Percentiles rank a stretch among this genome's conserved stretches.
Conservation (phyloP, 1,140 invertebrate genomes). For the Hypothenemus hampei region DNA sequence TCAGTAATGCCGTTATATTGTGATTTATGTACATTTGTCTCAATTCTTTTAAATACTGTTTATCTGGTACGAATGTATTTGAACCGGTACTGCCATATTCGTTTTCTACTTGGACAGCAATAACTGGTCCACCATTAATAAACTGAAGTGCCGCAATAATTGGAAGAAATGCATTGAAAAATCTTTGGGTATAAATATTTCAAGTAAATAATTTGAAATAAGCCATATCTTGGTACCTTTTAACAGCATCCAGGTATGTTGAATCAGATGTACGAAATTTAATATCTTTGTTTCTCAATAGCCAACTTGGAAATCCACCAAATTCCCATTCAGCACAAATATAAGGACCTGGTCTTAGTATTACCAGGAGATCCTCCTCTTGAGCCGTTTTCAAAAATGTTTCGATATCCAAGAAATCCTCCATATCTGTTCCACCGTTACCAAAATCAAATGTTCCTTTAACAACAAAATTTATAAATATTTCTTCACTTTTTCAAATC, state of each 20-base stretch:
- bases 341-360: constrained; percentile 87
- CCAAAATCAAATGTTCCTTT: constrained; percentile 61
- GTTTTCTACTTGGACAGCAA: constrained; percentile 54
- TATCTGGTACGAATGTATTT: constrained; percentile 40
- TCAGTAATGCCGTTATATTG: constrained; percentile 48
- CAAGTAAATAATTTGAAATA: too few relatives aligned
- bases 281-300: constrained; percentile 35
- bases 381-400: constrained; percentile 73
- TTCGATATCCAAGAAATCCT: constrained; percentile 49
- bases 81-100: constrained; percentile 49
- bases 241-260: constrained; percentile 48
- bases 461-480: constrained; percentile 56
- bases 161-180: constrained; percentile 49
- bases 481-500: not conserved
- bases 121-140: constrained; percentile 54
- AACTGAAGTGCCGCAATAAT: constrained; percentile 50
- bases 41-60: constrained; percentile 47
- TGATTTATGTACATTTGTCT: constrained; percentile 40
- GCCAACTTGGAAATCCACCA: constrained; percentile 41
- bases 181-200: constrained; percentile 47
- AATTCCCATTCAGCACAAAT: constrained; percentile 82
- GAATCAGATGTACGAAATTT: constrained; percentile 49
- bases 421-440: constrained; percentile 69
- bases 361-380: constrained; percentile 73
- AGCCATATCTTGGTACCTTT: too few relatives aligned